Base-by-base conservation (phyloP, 2,113 vertebrate species). In the Leptobrachium ailaonicum region DNA sequence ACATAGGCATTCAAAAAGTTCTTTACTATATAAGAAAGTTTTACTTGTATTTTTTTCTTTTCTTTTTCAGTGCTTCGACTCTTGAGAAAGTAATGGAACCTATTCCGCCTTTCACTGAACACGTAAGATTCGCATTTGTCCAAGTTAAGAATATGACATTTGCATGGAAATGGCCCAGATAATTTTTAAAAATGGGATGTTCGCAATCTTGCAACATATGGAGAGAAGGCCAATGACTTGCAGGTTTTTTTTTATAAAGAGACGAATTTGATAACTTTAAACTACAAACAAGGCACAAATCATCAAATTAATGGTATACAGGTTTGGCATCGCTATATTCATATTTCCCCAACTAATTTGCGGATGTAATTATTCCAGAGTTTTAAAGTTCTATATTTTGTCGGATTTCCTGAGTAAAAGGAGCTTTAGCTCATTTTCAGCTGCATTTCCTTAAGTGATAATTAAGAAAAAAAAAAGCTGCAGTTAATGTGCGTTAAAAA, bases 371-470 rank as follows among this genome's bases (percentile, higher is more conserved):
- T 88, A 89, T 86, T 86, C 83, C 77, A 67, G 83, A 83, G 86
- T 87, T 87, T 32, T 87, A 75, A 82, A 68, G 66, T 85, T 84
- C 85, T 86, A 73, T 54, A 87, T 85, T 75, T 85, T 76, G 74
- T 80, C 75, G 75, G 45, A 71, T 76, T 75, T 82, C 83, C 67
- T 53, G 6, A 32, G 62, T 32, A 32, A 62, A 82, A 84, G 32
- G n/a, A 8, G 41, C 41, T n/a, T 56, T 85, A 83, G 71, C 87
- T 88, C 62, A 85, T 89, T 89, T 91, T 88, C 85, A 88, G 82
- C 83, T 88, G 82, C 82, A 83, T 86, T 88, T 88, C 71, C 83
- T 87, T 82, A 73, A 82, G 82, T 74, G 87, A 68, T 78, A 83
- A n/a, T 83, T 85, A 88, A 79, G 85, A 85, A 75, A 60, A 50